Conservation (phyloP, 2,797 vertebrate genomes). For the Catamblyrhynchus diadema region DNA sequence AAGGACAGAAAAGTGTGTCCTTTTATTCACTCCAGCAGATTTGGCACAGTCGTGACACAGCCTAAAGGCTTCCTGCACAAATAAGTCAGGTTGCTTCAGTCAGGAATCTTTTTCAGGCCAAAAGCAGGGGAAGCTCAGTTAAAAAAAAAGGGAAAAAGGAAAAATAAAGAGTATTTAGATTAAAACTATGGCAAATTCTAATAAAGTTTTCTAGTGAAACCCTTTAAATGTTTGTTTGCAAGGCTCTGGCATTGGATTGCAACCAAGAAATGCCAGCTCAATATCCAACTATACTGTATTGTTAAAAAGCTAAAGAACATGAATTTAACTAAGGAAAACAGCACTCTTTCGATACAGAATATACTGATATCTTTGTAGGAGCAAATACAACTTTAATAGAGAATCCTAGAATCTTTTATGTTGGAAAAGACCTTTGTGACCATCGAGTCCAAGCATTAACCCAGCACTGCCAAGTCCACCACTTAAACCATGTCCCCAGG, state of each 20-base stretch:
- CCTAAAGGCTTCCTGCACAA: neutral
- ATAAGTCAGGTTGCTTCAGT: neutral
- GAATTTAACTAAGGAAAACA: neutral
- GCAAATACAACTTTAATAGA: neutral
- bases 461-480: neutral
- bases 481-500: neutral
- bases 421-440: neutral
- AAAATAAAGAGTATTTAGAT: neutral
- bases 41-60: neutral
- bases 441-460: rapidly evolving
- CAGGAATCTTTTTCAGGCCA: neutral
- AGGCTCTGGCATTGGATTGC: neutral
- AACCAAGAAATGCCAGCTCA: neutral
- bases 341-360: neutral
- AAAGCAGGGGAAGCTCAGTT: neutral
- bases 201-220: neutral
- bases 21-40: neutral
- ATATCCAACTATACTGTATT: neutral
- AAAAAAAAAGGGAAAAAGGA: neutral
- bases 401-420: neutral
- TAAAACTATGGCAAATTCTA: neutral
- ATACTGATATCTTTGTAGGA: neutral
- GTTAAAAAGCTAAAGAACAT: neutral
- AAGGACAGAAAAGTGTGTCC: neutral
- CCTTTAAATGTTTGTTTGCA: neutral